Evolutionary conservation across 2,888 invertebrate species (phyloP).

Genomic region (Myopa testacea): DNA sequence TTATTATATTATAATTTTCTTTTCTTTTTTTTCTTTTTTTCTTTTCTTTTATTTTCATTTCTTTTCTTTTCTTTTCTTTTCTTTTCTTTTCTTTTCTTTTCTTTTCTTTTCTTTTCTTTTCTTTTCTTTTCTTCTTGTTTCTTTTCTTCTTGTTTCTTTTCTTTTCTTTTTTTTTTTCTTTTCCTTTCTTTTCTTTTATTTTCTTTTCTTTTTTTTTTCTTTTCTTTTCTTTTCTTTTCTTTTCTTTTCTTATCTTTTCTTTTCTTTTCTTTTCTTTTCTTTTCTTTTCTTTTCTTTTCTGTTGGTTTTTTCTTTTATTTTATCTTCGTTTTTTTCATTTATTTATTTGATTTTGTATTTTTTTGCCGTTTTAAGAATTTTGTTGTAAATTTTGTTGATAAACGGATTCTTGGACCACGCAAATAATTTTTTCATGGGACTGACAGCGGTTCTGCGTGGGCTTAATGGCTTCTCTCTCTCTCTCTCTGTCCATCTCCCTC

Average conservation of each 20-base stretch:
- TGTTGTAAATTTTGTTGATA: no score
- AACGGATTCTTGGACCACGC: no score
- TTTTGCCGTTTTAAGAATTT: neutral
- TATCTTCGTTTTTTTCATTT: conserved; percentile 3
- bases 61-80: neutral
- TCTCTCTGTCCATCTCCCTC: no score
- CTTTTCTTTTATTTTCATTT: neutral
- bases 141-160: conserved; percentile 25
- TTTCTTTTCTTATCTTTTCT: neutral
- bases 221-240: neutral
- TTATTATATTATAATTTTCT: neutral
- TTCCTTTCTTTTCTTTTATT: neutral
- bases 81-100: neutral
- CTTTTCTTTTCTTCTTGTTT: conserved; percentile 24
- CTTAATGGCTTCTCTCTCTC: no score
- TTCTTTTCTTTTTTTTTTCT: neutral
- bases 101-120: conserved; percentile 35
- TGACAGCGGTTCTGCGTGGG: no score
- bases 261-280: neutral
- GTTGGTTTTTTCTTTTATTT: neutral
- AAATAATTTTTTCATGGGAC: no score
- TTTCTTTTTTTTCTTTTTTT: neutral
- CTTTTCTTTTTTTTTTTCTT: neutral
- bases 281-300: neutral
- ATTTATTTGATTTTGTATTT: neutral